phyloP scores from a whole-genome alignment of 2,113 vertebrate species.

The Misgurnus anguillicaudatus region DNA sequence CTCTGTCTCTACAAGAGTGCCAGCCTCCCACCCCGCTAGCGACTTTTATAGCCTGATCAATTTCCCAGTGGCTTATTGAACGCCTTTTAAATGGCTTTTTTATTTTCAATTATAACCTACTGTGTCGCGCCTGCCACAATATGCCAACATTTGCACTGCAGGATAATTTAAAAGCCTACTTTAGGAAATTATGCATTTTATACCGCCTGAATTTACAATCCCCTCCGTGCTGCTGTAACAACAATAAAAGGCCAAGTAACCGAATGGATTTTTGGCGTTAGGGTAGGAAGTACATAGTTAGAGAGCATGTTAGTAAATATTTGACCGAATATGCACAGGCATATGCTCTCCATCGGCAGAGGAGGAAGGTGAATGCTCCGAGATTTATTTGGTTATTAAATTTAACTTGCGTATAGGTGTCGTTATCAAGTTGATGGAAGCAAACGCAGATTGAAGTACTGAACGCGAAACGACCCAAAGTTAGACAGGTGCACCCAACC shows the following conservation, averaged over 20 bases:
- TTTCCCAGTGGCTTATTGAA: constrained; percentile 75
- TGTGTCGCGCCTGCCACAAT: constrained; percentile 59
- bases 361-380: constrained; percentile 70
- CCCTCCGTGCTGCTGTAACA: constrained; percentile 31
- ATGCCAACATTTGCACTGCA: constrained; percentile 56
- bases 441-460: constrained; percentile 63
- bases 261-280: constrained; percentile 47
- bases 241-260: constrained; percentile 40
- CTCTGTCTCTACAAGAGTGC: constrained; percentile 39
- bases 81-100: constrained; percentile 75
- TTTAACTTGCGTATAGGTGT: constrained; percentile 64
- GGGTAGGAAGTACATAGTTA: constrained; percentile 53
- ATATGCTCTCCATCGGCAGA: constrained; percentile 41
- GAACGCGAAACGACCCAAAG: constrained; percentile 65
- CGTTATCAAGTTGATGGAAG: constrained; percentile 75
- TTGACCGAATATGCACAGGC: constrained; percentile 23
- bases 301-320: constrained; percentile 45
- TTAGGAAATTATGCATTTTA: constrained; percentile 74
- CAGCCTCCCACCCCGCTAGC: constrained; percentile 21
- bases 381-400: constrained; percentile 80
- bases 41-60: constrained; percentile 75
- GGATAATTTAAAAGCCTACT: constrained; percentile 72
- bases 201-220: constrained; percentile 44
- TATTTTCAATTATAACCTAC: constrained; percentile 73
- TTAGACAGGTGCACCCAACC: constrained; percentile 66